These are phyloP conservation scores for Poeciliopsis gracilis DNA, from an alignment of 2,797 vertebrate genomes.

Conservation along the genomic window DNA sequence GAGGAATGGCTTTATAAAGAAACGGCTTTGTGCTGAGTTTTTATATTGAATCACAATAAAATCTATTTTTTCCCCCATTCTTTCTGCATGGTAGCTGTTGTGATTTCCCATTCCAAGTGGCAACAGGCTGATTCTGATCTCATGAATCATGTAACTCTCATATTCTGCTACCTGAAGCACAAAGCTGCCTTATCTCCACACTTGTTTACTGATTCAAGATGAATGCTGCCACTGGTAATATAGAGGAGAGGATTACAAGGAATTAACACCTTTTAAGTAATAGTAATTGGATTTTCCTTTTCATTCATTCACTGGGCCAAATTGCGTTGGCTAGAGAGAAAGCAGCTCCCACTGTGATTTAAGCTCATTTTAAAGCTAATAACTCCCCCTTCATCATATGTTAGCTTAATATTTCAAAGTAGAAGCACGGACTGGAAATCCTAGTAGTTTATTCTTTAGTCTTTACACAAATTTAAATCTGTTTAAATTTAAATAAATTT, in stretches of 20 bases:
- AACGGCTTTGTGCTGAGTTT: not conserved
- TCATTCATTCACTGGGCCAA: constrained; percentile 20
- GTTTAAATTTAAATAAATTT: not conserved
- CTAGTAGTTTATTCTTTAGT: not conserved
- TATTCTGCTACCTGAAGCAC: constrained; percentile 37
- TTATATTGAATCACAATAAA: constrained; percentile 7
- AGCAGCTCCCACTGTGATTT: not conserved
- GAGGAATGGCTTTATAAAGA: not conserved
- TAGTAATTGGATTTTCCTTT: constrained; percentile 26
- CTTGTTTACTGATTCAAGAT: constrained; percentile 44
- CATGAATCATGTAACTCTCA: constrained; percentile 25
- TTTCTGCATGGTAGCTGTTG: constrained; percentile 10
- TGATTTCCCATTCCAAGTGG: not conserved
- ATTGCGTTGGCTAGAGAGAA: not conserved
- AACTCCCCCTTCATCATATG: not conserved
- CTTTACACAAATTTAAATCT: not conserved
- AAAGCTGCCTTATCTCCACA: constrained; percentile 28
- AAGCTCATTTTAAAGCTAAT: not conserved
- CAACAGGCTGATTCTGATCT: constrained; percentile 21
- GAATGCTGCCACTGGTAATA: constrained; percentile 37
- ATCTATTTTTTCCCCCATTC: not conserved
- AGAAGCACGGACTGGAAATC: not conserved
- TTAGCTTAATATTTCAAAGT: not conserved
- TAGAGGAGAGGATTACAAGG: constrained; percentile 41
- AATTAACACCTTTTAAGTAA: constrained; percentile 35